phyloP scores from a whole-genome alignment of 2,797 vertebrate genomes.

The Alcedo quadribrachys region DNA sequence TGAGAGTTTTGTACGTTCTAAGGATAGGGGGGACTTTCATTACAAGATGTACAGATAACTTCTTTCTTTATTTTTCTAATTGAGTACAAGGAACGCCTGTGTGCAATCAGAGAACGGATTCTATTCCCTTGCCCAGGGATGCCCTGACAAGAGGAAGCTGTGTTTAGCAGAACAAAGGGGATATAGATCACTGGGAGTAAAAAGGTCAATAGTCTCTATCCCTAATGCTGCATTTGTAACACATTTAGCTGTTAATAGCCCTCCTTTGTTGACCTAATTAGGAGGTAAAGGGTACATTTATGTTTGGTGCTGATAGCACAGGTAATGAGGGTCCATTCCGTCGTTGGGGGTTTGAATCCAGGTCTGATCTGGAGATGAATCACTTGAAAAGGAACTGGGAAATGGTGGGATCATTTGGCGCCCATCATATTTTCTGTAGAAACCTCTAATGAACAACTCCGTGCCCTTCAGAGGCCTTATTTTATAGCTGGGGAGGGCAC shows the following conservation, averaged over 20 bases:
- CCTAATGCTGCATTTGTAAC: conserved; percentile 65
- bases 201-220: conserved; percentile 68
- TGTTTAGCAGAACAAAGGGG: conserved; percentile 59
- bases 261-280: conserved; percentile 67
- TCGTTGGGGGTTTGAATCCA: conserved; percentile 30
- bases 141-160: conserved; percentile 41
- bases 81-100: conserved; percentile 38
- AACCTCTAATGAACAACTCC: conserved; percentile 34
- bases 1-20: neutral
- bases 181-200: conserved; percentile 44
- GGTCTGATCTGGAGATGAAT: conserved; percentile 55
- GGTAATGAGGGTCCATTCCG: conserved; percentile 53
- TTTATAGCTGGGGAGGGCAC: conserved; percentile 54
- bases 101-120: conserved; percentile 50
- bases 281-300: conserved; percentile 51
- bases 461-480: conserved; percentile 39
- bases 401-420: conserved; percentile 36
- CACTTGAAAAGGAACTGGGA: conserved; percentile 48
- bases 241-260: conserved; percentile 64
- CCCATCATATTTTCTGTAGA: conserved; percentile 34
- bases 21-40: neutral
- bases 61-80: conserved; percentile 59
- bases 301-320: conserved; percentile 47
- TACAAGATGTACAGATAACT: conserved; percentile 39
- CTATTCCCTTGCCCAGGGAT: conserved; percentile 28